Evolutionary conservation across 1,140 invertebrate genomes (phyloP), one percentile per base, ranked within the genome.

Genomic region (Sycophaga agraensis): DNA sequence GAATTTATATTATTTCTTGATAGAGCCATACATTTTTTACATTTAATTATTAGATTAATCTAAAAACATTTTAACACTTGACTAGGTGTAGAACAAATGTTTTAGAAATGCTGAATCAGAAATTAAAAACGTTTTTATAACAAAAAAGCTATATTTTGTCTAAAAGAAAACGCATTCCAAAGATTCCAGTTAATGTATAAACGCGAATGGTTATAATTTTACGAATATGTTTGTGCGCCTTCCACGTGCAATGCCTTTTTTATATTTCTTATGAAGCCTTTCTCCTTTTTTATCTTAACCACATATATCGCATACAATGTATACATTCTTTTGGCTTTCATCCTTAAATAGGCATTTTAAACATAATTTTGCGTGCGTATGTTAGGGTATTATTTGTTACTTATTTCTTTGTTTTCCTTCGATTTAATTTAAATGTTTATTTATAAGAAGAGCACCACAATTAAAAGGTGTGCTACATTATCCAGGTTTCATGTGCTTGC

Each of bases 201-300:
- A 55, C 16, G 40, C 26, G 42, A 65, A 57, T 43, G 34, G 51
- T 66, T 65, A 67, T 49, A 66, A 63, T 64, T 45, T n/a, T 59
- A 60, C 48, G 59, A 66, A 50, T 69, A 66, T 40, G 59, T 60
- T 59, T 68, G 55, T 68, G 61, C 63, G 64, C 63, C 35, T 66
- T 53, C 45, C 57, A 61, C 63, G 63, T 68, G 63, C 60, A 63
- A 51, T 42, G 42, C n/a, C 11, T 48, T 34, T 51, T 9, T 37
- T 35, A 1, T 28, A 45, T 34, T 37, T 57, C 21, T 19, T 37
- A 0, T 21, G 7, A 35, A 40, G n/a, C 26, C 40, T 45, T 37
- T 14, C 11, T 45, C n/a, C 16, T 46, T 49, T 53, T 46, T 53
- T 64, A 19, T 56, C 46, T 16, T 59, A 63, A n/a, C n/a, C n/a